Conservation (phyloP, 2,113 vertebrate species). For the Clarias macrocephalus region DNA sequence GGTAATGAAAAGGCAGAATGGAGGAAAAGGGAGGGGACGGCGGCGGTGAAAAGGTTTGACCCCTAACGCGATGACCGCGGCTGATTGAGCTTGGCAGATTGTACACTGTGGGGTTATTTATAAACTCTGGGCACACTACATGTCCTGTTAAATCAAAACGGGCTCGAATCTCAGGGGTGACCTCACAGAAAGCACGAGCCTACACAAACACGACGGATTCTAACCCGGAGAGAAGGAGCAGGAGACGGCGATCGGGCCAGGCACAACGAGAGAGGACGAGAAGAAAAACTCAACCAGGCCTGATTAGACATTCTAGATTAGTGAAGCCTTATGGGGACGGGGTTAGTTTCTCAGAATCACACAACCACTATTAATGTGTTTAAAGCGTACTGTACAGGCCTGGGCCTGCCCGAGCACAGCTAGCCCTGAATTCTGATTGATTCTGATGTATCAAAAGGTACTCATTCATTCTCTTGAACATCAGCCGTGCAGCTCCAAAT, state of each 20-base stretch:
- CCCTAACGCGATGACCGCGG: slow-evolving; percentile 51
- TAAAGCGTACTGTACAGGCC: background rate
- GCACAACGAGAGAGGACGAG: background rate
- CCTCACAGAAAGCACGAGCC: slow-evolving; percentile 34
- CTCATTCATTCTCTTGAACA: background rate
- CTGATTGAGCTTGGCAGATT: slow-evolving; percentile 60
- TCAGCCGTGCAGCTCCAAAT: too few relatives aligned
- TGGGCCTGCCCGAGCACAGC: background rate
- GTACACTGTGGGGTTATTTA: slow-evolving; percentile 51
- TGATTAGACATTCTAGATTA: background rate
- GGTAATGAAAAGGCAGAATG: slow-evolving; percentile 50
- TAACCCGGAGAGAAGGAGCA: slow-evolving; percentile 41
- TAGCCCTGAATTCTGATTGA: too few relatives aligned
- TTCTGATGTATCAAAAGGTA: too few relatives aligned
- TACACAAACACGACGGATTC: slow-evolving; percentile 44
- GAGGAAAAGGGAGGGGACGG: background rate
- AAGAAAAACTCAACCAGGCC: background rate
- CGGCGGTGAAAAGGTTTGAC: slow-evolving; percentile 32
- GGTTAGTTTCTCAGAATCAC: background rate
- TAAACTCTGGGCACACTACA: slow-evolving; percentile 59
- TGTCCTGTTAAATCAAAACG: slow-evolving; percentile 61
- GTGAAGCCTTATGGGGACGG: background rate
- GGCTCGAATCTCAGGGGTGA: slow-evolving; percentile 48
- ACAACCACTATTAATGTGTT: background rate
- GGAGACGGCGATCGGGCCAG: background rate